A percentile compares a stretch with the other conserved stretches of the same genome.
Conservation (phyloP, 2,888 invertebrate genomes). For the Caenorhabditis zanzibari region DNA sequence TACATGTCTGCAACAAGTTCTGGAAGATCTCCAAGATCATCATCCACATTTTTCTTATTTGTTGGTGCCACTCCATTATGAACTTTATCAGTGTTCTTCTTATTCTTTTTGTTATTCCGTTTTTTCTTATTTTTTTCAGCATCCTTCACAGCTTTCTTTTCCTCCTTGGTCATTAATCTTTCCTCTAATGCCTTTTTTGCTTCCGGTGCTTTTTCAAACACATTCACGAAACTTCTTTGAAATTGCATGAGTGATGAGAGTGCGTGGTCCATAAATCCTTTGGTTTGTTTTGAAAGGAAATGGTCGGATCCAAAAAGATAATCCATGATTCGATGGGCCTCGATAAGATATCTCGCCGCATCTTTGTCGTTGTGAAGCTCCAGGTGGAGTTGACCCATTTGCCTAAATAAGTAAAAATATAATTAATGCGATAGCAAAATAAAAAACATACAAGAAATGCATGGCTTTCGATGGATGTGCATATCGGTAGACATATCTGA, state of each 20-base stretch:
- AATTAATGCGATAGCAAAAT: neutral
- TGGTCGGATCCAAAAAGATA: slow-evolving; percentile 61
- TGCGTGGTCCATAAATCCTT: slow-evolving; percentile 59
- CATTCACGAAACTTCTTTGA: slow-evolving; percentile 55
- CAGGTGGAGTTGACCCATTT: slow-evolving; percentile 57
- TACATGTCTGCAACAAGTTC: slow-evolving; percentile 61
- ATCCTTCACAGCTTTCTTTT: slow-evolving; percentile 53
- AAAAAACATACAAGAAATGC: slow-evolving; percentile 60
- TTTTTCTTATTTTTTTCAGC: slow-evolving; percentile 45
- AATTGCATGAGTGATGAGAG: slow-evolving; percentile 48
- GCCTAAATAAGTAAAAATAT: slow-evolving; percentile 24
- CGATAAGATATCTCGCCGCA: slow-evolving; percentile 60
- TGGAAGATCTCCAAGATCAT: slow-evolving; percentile 62
- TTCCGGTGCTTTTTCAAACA: slow-evolving; percentile 57
- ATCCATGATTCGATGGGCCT: slow-evolving; percentile 68
- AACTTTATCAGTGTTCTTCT: slow-evolving; percentile 13
- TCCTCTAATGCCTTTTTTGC: slow-evolving; percentile 55
- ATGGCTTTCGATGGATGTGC: slow-evolving; percentile 67
- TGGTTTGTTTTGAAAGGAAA: slow-evolving; percentile 51
- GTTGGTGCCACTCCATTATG: neutral
- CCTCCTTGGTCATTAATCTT: slow-evolving; percentile 49
- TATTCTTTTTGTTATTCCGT: slow-evolving; percentile 52
- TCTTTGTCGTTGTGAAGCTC: slow-evolving; percentile 60
- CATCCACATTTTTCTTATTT: slow-evolving; percentile 12
- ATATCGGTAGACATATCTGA: slow-evolving; percentile 63